These are phyloP conservation scores for Loxodonta africana DNA, from an alignment of 2,113 vertebrate genomes.

Conservation along the genomic window DNA sequence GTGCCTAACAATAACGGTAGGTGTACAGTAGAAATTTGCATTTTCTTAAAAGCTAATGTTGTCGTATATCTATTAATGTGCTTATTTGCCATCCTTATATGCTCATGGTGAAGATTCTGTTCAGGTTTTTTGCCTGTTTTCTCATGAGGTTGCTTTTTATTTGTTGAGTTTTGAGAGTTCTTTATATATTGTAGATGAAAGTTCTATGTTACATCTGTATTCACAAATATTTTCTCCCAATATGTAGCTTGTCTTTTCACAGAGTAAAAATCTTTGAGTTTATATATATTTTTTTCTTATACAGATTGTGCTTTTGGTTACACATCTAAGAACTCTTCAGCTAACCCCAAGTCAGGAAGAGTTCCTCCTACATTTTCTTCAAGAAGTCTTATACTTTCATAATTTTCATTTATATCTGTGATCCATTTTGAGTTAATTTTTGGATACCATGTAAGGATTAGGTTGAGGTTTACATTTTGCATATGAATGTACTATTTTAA, in stretches of 20 bases:
- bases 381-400: neutral
- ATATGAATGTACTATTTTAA: neutral
- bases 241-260: neutral
- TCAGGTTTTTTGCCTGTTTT: neutral
- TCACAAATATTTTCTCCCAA: neutral
- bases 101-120: neutral
- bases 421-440: conserved; percentile 15
- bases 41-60: neutral
- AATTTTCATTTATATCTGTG: neutral
- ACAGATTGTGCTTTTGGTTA: neutral
- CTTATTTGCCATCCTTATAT: neutral
- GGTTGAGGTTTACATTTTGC: neutral
- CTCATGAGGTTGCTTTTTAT: neutral
- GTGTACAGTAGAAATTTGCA: neutral
- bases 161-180: neutral
- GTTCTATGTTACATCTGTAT: neutral
- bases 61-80: neutral
- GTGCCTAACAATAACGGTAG: neutral
- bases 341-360: neutral
- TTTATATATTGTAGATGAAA: neutral
- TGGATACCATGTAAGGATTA: neutral
- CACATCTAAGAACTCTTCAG: neutral
- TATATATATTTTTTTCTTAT: neutral
- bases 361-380: neutral
- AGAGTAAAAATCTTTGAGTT: neutral